phyloP scores from a whole-genome alignment of 2,797 vertebrate species.

The Limnodromus scolopaceus region DNA sequence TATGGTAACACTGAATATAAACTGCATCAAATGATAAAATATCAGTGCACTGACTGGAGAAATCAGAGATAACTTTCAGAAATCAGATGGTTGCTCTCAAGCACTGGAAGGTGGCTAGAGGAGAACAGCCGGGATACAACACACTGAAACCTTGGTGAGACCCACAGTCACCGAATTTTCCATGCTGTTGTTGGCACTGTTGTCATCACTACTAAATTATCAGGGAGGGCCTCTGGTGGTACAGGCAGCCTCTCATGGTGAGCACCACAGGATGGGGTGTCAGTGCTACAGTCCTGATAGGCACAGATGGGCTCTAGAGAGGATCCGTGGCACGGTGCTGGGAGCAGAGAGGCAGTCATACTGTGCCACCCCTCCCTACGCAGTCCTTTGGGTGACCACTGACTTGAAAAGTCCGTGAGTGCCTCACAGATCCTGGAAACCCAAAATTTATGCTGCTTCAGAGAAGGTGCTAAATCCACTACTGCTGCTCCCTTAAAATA shows the following conservation, averaged over 20 bases:
- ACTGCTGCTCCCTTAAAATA: background rate
- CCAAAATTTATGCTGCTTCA: background rate
- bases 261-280: accelerated
- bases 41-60: background rate
- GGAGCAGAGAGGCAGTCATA: background rate
- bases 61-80: background rate
- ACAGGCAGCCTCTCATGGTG: background rate
- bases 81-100: background rate
- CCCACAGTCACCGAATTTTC: accelerated
- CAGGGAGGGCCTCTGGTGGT: background rate
- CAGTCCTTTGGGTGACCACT: background rate
- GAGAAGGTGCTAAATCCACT: background rate
- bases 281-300: accelerated
- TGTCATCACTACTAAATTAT: background rate
- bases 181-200: background rate
- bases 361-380: background rate
- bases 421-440: background rate
- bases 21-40: background rate
- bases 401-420: background rate
- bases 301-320: background rate
- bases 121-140: background rate
- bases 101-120: background rate
- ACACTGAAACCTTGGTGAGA: background rate
- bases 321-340: background rate
- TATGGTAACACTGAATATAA: background rate